A percentile compares a stretch with the other conserved stretches of the same genome.
These are phyloP conservation scores for Meandrusa payeni DNA, from an alignment of 2,888 invertebrate species.

Conservation along the genomic window DNA sequence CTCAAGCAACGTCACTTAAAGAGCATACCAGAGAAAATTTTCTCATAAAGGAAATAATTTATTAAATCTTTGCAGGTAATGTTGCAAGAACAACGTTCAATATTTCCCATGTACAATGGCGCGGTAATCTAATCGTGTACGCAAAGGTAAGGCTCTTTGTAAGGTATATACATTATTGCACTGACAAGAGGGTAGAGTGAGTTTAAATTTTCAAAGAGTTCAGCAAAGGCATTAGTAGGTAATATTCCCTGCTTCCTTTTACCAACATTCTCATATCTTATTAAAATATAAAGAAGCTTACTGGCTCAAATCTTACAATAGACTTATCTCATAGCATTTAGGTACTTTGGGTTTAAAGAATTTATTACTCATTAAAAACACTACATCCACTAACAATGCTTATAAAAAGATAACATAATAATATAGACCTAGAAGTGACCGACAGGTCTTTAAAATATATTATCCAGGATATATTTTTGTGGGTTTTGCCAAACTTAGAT, in stretches of 20 bases:
- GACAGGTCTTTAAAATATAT: too few relatives aligned
- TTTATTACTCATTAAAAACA: too few relatives aligned
- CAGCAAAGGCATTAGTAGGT: slow-evolving; percentile 18
- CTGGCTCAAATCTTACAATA: too few relatives aligned
- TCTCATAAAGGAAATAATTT: slow-evolving; percentile 8
- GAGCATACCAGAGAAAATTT: slow-evolving; percentile 1
- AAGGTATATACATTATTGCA: slow-evolving; percentile 35
- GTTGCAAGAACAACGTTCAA: slow-evolving; percentile 39
- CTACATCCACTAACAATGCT: too few relatives aligned
- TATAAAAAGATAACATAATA: too few relatives aligned
- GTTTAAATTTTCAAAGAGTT: slow-evolving; percentile 52
- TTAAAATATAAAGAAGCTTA: slow-evolving; percentile 6
- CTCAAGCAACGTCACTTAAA: too few relatives aligned
- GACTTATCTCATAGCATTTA: too few relatives aligned
- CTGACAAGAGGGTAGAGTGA: slow-evolving; percentile 31
- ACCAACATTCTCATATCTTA: slow-evolving; percentile 4
- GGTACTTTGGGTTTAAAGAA: too few relatives aligned
- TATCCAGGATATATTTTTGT: too few relatives aligned
- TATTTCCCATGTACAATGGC: slow-evolving; percentile 41
- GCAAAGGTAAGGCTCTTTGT: slow-evolving; percentile 36
- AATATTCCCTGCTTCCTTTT: not conserved
- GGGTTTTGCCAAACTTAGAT: too few relatives aligned
- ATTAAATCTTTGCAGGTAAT: slow-evolving; percentile 10
- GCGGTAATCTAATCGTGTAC: slow-evolving; percentile 41
- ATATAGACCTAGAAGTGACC: too few relatives aligned